phyloP scores from a whole-genome alignment of 2,888 invertebrate species.

The Villa cingulata region DNA sequence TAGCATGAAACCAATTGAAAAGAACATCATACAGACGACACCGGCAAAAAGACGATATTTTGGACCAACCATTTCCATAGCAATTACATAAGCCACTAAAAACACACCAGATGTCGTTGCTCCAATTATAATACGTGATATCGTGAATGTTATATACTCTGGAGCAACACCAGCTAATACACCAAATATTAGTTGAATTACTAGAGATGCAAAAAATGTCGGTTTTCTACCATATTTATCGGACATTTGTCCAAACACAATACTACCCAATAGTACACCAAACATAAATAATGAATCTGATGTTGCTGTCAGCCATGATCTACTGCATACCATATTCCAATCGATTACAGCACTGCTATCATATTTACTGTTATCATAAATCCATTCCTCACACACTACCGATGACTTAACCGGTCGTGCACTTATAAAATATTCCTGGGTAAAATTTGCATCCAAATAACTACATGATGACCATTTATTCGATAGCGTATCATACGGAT shows the following conservation, averaged over 20 bases:
- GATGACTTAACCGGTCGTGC: slow-evolving; percentile 23
- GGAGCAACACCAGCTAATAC: slow-evolving; percentile 51
- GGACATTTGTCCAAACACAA: slow-evolving; percentile 56
- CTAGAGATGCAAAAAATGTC: slow-evolving; percentile 56
- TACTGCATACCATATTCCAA: slow-evolving; percentile 55
- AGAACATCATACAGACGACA: slow-evolving; percentile 59
- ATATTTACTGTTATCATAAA: slow-evolving; percentile 47
- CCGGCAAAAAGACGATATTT: slow-evolving; percentile 53
- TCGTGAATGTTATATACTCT: slow-evolving; percentile 51
- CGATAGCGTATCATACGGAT: slow-evolving; percentile 39
- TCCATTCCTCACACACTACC: slow-evolving; percentile 40
- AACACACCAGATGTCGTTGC: slow-evolving; percentile 64
- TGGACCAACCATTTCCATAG: slow-evolving; percentile 63
- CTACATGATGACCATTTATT: slow-evolving; percentile 41
- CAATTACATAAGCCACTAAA: slow-evolving; percentile 63
- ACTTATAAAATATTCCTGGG: slow-evolving; percentile 25
- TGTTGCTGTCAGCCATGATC: slow-evolving; percentile 46
- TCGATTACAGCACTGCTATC: slow-evolving; percentile 51
- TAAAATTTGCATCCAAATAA: slow-evolving; percentile 37
- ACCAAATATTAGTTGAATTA: slow-evolving; percentile 55
- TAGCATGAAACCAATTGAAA: slow-evolving; percentile 56
- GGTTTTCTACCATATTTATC: slow-evolving; percentile 58
- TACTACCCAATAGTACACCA: slow-evolving; percentile 58
- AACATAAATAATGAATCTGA: slow-evolving; percentile 57
- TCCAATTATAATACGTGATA: slow-evolving; percentile 53